These are phyloP conservation scores for Phymorhynchus buccinoides DNA, from an alignment of 1,140 invertebrate species.

Conservation along the genomic window DNA sequence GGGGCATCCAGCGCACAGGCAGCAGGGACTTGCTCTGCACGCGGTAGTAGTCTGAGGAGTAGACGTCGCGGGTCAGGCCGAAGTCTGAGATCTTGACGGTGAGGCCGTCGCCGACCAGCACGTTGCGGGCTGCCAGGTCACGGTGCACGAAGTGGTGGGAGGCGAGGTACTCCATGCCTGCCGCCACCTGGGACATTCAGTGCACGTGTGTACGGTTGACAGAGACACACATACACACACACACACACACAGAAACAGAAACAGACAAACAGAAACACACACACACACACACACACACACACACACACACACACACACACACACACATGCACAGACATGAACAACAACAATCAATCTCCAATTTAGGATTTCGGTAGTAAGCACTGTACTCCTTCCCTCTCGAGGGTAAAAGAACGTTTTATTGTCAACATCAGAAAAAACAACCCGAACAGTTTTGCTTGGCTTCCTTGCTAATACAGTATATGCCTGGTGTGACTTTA, in stretches of 20 bases:
- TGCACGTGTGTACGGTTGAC: too few species aligned
- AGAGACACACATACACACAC: too few species aligned
- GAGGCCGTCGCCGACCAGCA: slow-evolving; percentile 93
- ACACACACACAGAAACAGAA: background rate
- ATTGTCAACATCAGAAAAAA: too few species aligned
- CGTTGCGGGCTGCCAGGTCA: slow-evolving; percentile 96
- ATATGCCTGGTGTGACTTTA: too few species aligned
- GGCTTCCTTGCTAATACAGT: too few species aligned
- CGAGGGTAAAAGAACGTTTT: too few species aligned
- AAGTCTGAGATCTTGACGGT: slow-evolving; percentile 96
- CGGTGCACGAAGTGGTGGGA: slow-evolving; percentile 96
- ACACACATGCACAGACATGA: background rate
- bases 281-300: background rate
- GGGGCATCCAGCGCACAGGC: slow-evolving; percentile 88
- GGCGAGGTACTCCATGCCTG: slow-evolving; percentile 96
- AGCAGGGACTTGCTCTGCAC: slow-evolving; percentile 75
- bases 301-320: background rate
- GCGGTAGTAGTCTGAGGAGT: slow-evolving; percentile 82
- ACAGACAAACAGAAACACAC: background rate
- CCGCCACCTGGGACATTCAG: slow-evolving; percentile 87
- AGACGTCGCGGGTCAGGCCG: slow-evolving; percentile 94
- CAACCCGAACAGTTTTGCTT: too few species aligned
- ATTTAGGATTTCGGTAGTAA: too few species aligned
- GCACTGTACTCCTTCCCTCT: too few species aligned
- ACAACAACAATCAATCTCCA: background rate